A percentile compares a stretch with the other conserved stretches of the same genome.
These are phyloP conservation scores for Macaria liturata DNA, from an alignment of 2,888 invertebrate species.

Conservation along the genomic window DNA sequence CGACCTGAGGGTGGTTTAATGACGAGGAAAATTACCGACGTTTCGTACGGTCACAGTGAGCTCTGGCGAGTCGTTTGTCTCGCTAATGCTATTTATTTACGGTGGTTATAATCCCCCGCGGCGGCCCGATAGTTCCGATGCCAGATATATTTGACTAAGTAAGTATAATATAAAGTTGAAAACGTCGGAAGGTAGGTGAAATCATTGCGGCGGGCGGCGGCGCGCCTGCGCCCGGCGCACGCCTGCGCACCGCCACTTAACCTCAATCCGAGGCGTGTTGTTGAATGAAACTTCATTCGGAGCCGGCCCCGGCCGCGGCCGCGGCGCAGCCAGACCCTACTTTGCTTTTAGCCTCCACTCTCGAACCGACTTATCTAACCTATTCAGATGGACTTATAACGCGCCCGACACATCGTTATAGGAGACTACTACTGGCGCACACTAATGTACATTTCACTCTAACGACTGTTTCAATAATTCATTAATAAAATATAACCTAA, in stretches of 20 bases:
- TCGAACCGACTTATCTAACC: constrained; percentile 50
- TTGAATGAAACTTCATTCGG: constrained; percentile 77
- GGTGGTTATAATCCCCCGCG: constrained; percentile 10
- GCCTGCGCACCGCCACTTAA: constrained; percentile 75
- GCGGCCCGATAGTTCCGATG: constrained; percentile 12
- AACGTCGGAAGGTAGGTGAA: constrained; percentile 68
- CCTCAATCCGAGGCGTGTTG: constrained; percentile 79
- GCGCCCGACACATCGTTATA: constrained; percentile 23
- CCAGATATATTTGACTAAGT: constrained; percentile 24
- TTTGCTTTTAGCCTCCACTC: constrained; percentile 64
- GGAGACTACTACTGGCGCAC: constrained; percentile 3
- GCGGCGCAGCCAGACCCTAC: constrained; percentile 47
- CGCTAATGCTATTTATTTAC: constrained; percentile 2
- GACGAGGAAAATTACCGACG: constrained; percentile 28
- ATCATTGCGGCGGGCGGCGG: constrained; percentile 63
- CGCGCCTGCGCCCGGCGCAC: constrained; percentile 67
- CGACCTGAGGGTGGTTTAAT: constrained; percentile 29
- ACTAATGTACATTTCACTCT: too few species aligned
- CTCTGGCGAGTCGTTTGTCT: constrained; percentile 9
- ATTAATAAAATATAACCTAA: too few species aligned
- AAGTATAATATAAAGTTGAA: constrained; percentile 56
- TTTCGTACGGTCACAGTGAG: constrained; percentile 23
- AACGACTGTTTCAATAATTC: too few species aligned
- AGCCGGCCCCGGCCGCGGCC: constrained; percentile 49
- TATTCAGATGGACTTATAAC: constrained; percentile 32